Conservation (phyloP, 2,888 invertebrate species). For the Hirtodrosophila duncani region DNA sequence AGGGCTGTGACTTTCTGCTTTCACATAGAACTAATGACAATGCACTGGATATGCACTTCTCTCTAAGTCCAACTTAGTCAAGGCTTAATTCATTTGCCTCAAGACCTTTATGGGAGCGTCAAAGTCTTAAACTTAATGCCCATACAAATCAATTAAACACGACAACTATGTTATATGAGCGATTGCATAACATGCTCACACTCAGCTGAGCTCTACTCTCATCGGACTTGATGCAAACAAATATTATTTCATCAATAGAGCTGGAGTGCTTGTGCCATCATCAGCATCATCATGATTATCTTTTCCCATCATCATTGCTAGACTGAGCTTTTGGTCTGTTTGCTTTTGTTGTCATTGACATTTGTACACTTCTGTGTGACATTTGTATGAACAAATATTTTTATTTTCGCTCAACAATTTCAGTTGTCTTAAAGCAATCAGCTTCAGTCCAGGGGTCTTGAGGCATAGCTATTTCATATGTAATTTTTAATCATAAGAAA, state of each 20-base stretch:
- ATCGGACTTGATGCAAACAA: constrained; percentile 29
- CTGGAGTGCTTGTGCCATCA: constrained; percentile 17
- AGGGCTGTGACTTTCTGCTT: neutral
- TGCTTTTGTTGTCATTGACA: constrained; percentile 34
- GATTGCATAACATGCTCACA: constrained; percentile 1
- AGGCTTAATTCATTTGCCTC: too few species aligned
- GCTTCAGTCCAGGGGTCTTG: constrained; percentile 24
- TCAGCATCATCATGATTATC: constrained; percentile 13
- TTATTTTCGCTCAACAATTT: constrained; percentile 42
- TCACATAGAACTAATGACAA: too few species aligned
- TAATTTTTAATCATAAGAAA: too few species aligned
- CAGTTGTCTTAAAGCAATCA: constrained; percentile 8
- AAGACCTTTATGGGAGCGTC: constrained; percentile 43
- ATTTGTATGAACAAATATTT: constrained; percentile 43
- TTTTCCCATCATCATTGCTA: neutral
- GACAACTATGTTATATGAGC: neutral
- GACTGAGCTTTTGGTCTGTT: constrained; percentile 6
- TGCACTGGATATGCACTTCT: too few species aligned
- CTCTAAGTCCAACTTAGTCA: too few species aligned
- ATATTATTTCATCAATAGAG: constrained; percentile 44
- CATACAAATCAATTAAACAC: constrained; percentile 43
- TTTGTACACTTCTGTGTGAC: constrained; percentile 41
- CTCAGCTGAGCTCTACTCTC: neutral
- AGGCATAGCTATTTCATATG: too few species aligned
- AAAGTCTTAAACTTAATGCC: constrained; percentile 24